Evolutionary conservation across 2,113 vertebrate genomes (phyloP), one percentile per base, ranked within the genome.

Genomic region (Eulemur rufifrons): DNA sequence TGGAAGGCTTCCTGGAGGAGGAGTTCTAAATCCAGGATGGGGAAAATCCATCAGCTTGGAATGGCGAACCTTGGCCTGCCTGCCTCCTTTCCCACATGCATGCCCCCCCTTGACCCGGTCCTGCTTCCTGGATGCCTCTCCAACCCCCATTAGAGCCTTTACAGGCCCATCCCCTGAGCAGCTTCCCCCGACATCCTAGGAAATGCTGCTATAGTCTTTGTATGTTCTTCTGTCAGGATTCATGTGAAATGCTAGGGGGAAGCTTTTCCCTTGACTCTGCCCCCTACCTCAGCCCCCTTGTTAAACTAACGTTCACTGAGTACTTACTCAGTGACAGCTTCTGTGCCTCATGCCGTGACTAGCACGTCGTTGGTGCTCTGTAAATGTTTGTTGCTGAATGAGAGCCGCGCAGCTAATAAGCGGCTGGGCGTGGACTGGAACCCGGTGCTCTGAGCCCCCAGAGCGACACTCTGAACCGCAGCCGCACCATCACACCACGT

Each of bases 1-100:
- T 11, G 71, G 85, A 78, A 74, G 52, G 37, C 87, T 95, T 94
- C 77, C 76, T 47, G 87, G 52, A 73, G 32, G 73, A 88, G 59
- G 69, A 71, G 37, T 12, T 27, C n/a, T 63, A 34, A 61, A 54
- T 39, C 2, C 25, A 80, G 27, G 18, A 32, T 63, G 1, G 3
- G 63, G 71, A 82, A 86, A 69, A 42, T 17, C 29, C 6, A 13
- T 50, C 8, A 45, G 12, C 39, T 85, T 52, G 91, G 77, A 25
- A 80, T 73, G 34, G 39, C 11, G 11, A 50, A 6, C 18, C 14
- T 34, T 91, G 92, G 34, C 63, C 45, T 64, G 32, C 34, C 27
- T 83, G 37, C 42, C 37, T 77, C 77, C 63, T 56, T 64, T 56
- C 69, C 68, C 64, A 64, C 34, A 29, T 11, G 13, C 27, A 25